Percentiles rank a stretch among this genome's conserved stretches.
These are phyloP conservation scores for Lithobates pipiens DNA, from an alignment of 2,797 vertebrate species.

Conservation along the genomic window DNA sequence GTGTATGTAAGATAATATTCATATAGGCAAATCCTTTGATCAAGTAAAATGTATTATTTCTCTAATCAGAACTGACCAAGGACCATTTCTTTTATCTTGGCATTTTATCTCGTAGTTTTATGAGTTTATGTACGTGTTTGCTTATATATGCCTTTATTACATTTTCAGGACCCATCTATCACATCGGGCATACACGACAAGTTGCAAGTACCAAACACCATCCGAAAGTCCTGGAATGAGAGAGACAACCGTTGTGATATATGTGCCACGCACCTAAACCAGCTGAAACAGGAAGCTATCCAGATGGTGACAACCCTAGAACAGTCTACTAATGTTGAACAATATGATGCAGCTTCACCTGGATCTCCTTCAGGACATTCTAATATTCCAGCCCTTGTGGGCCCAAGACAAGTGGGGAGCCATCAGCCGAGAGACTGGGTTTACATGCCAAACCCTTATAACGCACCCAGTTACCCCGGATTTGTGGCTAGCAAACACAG, in stretches of 20 bases:
- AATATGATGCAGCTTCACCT: constrained; percentile 84
- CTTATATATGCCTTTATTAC: constrained; percentile 29
- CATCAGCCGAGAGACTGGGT: constrained; percentile 83
- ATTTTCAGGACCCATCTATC: constrained; percentile 84
- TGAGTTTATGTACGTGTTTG: background rate
- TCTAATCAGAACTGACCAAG: background rate
- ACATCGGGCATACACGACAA: constrained; percentile 88
- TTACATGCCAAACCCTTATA: constrained; percentile 75
- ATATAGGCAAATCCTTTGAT: background rate
- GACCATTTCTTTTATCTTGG: too few species aligned
- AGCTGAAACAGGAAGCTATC: constrained; percentile 93
- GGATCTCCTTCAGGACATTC: constrained; percentile 83
- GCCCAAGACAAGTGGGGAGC: constrained; percentile 74
- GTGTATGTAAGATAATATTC: background rate
- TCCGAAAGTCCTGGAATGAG: constrained; percentile 87
- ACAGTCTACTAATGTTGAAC: constrained; percentile 79
- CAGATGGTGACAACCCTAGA: constrained; percentile 89
- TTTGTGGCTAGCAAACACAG: constrained; percentile 78
- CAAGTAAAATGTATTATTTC: background rate
- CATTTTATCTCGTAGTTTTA: background rate
- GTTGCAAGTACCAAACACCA: constrained; percentile 88
- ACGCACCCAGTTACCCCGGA: constrained; percentile 78
- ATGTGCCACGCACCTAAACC: constrained; percentile 88
- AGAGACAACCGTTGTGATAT: constrained; percentile 89
- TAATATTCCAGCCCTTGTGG: constrained; percentile 73